Evolutionary conservation across 37 sponge, comb jelly and placozoan species (phyloP).

Genomic region (Ianthella basta): DNA sequence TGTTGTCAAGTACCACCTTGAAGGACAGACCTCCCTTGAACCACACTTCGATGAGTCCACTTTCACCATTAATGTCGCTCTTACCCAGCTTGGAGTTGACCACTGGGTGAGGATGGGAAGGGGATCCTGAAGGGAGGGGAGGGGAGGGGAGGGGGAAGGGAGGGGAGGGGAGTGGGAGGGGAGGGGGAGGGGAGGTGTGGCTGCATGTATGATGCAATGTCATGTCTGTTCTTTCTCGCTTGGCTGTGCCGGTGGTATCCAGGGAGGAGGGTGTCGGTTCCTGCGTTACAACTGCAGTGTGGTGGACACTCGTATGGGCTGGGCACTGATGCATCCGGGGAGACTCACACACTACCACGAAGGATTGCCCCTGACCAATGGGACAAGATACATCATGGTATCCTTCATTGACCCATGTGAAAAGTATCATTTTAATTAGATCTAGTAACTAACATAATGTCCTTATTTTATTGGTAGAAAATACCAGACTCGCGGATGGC

Average conservation of each 20-base stretch:
- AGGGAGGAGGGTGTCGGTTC: constrained; percentile 96
- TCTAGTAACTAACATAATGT: no score
- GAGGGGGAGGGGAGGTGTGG: no score
- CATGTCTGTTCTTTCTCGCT: no score
- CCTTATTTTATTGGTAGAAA: no score
- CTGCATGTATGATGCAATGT: no score
- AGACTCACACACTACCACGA: constrained; percentile 98
- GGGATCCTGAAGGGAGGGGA: no score
- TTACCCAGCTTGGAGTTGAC: constrained; percentile 76
- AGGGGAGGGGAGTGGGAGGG: no score
- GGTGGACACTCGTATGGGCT: constrained; percentile 71
- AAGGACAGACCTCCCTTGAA: constrained; percentile 78
- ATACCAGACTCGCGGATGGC: no score
- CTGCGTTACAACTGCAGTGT: constrained; percentile 95
- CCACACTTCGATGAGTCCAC: constrained; percentile 98
- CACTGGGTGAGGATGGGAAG: constrained; percentile 53
- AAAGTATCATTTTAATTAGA: no score
- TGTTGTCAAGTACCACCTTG: constrained; percentile 92
- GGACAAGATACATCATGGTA: constrained; percentile 92
- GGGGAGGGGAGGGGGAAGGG: no score
- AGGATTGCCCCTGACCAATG: constrained; percentile 72
- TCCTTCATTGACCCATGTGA: constrained; percentile 97
- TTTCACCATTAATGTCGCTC: constrained; percentile 94
- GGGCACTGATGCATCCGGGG: constrained; percentile 97
- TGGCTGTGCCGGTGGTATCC: neutral